phyloP scores from a whole-genome alignment of 2,797 vertebrate genomes.

The Catostomus latipinnis region DNA sequence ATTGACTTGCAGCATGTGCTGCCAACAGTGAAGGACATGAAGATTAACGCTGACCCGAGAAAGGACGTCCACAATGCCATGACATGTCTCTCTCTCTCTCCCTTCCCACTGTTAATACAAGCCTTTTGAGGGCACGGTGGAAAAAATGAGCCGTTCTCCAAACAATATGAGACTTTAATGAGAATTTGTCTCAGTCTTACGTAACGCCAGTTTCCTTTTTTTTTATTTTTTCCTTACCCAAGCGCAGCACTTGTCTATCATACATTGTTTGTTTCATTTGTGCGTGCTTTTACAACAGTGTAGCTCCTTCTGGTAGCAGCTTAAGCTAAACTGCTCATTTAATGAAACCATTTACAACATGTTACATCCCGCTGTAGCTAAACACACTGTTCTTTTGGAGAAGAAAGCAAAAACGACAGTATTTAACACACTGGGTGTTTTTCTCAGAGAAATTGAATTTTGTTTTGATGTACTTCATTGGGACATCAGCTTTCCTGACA shows the following conservation, averaged over 20 bases:
- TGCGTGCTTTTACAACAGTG: background rate
- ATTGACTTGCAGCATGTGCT: slow-evolving; percentile 23
- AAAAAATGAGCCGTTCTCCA: background rate
- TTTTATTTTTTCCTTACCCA: too few species aligned
- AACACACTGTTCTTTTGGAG: too few species aligned
- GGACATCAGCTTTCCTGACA: too few species aligned
- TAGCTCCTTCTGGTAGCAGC: background rate
- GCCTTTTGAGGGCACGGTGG: too few species aligned
- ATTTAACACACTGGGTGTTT: too few species aligned
- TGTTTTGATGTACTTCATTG: too few species aligned
- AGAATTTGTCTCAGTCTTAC: background rate
- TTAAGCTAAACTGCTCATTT: background rate
- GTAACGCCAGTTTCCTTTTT: too few species aligned
- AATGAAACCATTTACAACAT: too few species aligned
- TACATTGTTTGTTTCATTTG: background rate
- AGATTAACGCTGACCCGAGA: slow-evolving; percentile 50
- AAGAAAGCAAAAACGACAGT: too few species aligned
- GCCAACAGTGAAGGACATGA: slow-evolving; percentile 45
- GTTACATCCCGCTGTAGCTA: too few species aligned
- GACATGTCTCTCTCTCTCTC: slow-evolving; percentile 2
- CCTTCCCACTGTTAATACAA: too few species aligned
- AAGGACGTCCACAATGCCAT: slow-evolving; percentile 38
- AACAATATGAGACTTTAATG: slow-evolving; percentile 17
- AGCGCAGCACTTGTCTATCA: background rate
- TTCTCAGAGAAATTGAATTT: too few species aligned